Evolutionary conservation across 2,888 invertebrate species (phyloP).

Genomic region (Tuberolachnus salignus): DNA sequence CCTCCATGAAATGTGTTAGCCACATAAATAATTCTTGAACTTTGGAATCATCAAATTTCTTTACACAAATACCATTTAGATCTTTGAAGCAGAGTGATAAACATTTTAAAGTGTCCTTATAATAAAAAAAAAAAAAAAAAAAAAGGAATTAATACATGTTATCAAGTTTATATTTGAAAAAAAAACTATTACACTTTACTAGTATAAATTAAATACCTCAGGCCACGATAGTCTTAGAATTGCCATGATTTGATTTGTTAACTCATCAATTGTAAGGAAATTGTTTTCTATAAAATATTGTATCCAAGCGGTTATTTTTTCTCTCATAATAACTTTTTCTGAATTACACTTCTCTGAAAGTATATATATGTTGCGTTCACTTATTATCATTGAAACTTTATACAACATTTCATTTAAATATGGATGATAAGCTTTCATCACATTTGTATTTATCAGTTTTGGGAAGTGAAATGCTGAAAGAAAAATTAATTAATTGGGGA

Average conservation of each 20-base stretch:
- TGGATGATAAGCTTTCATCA: conserved; percentile 42
- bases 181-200: too few relatives aligned
- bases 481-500: not conserved
- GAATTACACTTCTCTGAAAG: conserved; percentile 29
- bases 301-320: conserved; percentile 44
- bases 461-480: conserved; percentile 33
- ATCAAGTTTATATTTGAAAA: too few relatives aligned
- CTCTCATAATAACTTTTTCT: conserved; percentile 15
- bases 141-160: too few relatives aligned
- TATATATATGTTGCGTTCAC: conserved; percentile 45
- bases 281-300: conserved; percentile 47
- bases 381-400: conserved; percentile 37
- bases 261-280: conserved; percentile 41
- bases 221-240: conserved; percentile 47
- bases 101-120: conserved; percentile 48
- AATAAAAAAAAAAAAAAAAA: not conserved
- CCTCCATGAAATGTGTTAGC: conserved; percentile 48
- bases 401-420: conserved; percentile 27
- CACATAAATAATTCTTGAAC: conserved; percentile 48
- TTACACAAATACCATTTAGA: conserved; percentile 17
- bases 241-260: conserved; percentile 46
- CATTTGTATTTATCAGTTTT: conserved; percentile 8
- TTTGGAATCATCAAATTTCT: conserved; percentile 46
- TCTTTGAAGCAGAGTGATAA: conserved; percentile 49
- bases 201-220: conserved; percentile 22